Percentiles rank a stretch among this genome's conserved stretches.
Evolutionary conservation across 2,113 vertebrate genomes (phyloP).

Genomic region (Solea solea): DNA sequence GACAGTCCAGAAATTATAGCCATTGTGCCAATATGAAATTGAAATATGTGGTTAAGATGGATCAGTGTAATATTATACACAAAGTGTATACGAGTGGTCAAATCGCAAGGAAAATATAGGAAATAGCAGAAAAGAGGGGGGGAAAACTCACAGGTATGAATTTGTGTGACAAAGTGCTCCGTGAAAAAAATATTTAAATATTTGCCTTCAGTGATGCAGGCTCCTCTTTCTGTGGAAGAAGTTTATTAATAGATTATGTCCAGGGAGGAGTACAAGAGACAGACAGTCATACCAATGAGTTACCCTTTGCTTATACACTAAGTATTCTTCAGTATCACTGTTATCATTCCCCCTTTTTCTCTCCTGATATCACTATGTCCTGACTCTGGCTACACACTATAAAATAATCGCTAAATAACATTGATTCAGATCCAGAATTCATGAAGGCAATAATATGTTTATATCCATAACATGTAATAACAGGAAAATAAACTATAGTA

Average conservation of each 20-base stretch:
- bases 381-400: background rate
- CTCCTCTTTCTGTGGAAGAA: constrained; percentile 37
- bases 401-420: no score
- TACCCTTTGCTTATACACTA: constrained; percentile 38
- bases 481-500: no score
- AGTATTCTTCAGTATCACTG: constrained; percentile 26
- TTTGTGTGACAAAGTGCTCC: constrained; percentile 76
- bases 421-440: no score
- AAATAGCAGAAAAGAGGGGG: constrained; percentile 8
- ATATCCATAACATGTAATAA: no score
- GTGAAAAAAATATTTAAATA: constrained; percentile 58
- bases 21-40: background rate
- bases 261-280: constrained; percentile 44
- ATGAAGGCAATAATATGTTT: no score
- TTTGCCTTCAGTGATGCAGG: constrained; percentile 39
- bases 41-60: constrained; percentile 15
- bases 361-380: background rate
- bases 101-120: constrained; percentile 10
- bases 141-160: constrained; percentile 41
- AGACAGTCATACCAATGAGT: constrained; percentile 36
- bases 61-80: constrained; percentile 23
- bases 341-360: constrained; percentile 6
- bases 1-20: background rate
- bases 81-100: constrained; percentile 13
- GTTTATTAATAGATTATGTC: constrained; percentile 74